Base-by-base conservation (phyloP, 2,888 invertebrate species). In the Macaria notata region DNA sequence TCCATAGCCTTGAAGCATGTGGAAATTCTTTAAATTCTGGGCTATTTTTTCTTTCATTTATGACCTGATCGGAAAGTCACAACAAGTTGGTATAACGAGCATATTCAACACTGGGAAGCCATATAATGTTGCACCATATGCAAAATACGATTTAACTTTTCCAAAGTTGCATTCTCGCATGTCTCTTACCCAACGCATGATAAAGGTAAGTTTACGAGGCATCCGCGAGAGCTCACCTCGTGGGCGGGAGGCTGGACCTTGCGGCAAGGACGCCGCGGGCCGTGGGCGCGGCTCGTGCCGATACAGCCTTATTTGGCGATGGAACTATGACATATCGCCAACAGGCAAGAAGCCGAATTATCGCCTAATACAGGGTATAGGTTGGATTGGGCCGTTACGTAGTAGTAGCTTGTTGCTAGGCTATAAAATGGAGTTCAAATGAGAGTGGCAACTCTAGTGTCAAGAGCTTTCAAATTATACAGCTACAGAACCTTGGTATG, bases 191-290 rank as follows among this genome's bases (percentile, higher is more conserved):
- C 4, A 36, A 36, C 33, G 33, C 4, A 36, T 36, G 33, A 49
- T 56, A 59, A 51, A 50, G 56, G 54, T 30, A 29, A 58, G 59
- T 58, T 60, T 62, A 58, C 54, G 59, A 63, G 49, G 56, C 42
- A 54, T 60, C 59, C 45, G 51, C 49, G 59, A 59, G 62, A 59
- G 56, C 59, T 56, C 51, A 53, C 63, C 65, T 64, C 54, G 83
- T 80, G 79, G 81, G 87, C 83, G 81, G 86, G 80, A 84, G 82
- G 84, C 82, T 82, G 82, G 85, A 85, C 90, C 88, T 88, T 84
- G 87, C 76, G 79, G 71, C 90, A 88, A 90, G 90, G 91, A 83
- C 90, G 89, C 72, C 63, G 68, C 59, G 65, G 65, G 55, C 64
- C 70, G 88, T 86, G 84, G 88, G 86, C 84, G 88, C 73, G 46